Evolutionary conservation across 2,797 vertebrate species (phyloP), one percentile per base, ranked within the genome.

Genomic region (Ara ararauna): DNA sequence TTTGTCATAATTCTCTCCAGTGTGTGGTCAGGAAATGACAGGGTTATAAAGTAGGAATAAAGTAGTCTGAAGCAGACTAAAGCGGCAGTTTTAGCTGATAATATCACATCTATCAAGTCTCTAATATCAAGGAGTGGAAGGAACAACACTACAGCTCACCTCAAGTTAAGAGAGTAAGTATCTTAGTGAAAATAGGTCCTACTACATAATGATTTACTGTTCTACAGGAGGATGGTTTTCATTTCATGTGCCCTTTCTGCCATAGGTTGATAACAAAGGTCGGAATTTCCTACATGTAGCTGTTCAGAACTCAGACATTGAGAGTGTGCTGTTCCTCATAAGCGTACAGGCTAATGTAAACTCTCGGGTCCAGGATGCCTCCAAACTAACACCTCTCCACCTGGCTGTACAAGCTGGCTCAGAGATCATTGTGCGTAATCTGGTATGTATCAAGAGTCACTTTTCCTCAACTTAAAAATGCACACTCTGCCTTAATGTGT

Each of bases 331-430:
- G 56, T 99, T 99, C 98, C 98, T 99, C 84, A 99, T 99, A 96
- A 99, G 99, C 2, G 99, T 99, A 58, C 99, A 99, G 94, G 99
- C 99, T 11, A 99, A 99, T 2, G 99, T 99, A 30, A 99, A 99
- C 97, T 99, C 99, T 30, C 98, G 99, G 75, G 98, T 99, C 38
- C 99, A 99, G 97, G 99, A 99, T 47, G 98, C 99, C 40, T 98
- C 99, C 96, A 99, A 99, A 74, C 98, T 99, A 53, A 99, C 99
- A 3, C 99, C 99, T 3, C 98, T 99, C 42, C 99, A 99, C 96
- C 98, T 99, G 66, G 99, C 99, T 1, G 99, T 99, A n/a, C 99
- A 99, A 94, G 99, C 99, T 1, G 99, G 99, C 79, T 99, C 99
- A 0, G 99, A 99, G 97, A 99, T 99, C 94, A 99, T 99, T 3